phyloP scores from a whole-genome alignment of 2,888 invertebrate species.

The Rugalucina vietnamica region DNA sequence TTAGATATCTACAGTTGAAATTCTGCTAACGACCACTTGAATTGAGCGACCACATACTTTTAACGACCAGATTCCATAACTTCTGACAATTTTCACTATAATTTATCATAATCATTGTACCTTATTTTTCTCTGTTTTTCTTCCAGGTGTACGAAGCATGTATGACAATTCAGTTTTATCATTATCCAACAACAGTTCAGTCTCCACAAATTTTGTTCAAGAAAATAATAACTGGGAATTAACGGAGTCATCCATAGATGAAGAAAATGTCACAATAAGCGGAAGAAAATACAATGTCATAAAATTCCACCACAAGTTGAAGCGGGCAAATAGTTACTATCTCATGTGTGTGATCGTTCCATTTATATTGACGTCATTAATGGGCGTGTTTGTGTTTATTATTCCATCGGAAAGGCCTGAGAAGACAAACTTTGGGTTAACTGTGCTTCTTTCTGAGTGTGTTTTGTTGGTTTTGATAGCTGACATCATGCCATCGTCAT shows the following conservation, averaged over 20 bases:
- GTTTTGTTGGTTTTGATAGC: not conserved
- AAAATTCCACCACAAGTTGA: conserved; percentile 42
- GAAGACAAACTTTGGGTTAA: not conserved
- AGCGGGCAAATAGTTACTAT: conserved; percentile 20
- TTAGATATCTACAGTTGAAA: no score
- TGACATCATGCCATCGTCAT: not conserved
- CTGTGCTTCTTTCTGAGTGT: not conserved
- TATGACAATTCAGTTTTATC: conserved; percentile 32
- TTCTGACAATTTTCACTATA: no score
- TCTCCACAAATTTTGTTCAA: conserved; percentile 25
- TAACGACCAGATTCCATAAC: no score
- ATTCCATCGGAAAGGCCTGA: not conserved
- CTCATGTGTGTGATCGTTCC: conserved; percentile 37
- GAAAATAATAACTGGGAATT: conserved; percentile 55
- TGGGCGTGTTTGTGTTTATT: conserved; percentile 45
- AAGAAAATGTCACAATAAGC: conserved; percentile 21
- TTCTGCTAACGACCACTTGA: no score
- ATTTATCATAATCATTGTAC: no score
- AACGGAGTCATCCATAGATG: conserved; percentile 25
- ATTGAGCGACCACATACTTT: no score
- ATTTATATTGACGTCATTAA: conserved; percentile 45
- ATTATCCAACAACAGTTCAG: not conserved
- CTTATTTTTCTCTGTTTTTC: no score
- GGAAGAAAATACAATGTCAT: conserved; percentile 36
- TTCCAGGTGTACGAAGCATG: conserved; percentile 52